phyloP scores from a whole-genome alignment of 2,113 vertebrate species.

The Strigops habroptila region DNA sequence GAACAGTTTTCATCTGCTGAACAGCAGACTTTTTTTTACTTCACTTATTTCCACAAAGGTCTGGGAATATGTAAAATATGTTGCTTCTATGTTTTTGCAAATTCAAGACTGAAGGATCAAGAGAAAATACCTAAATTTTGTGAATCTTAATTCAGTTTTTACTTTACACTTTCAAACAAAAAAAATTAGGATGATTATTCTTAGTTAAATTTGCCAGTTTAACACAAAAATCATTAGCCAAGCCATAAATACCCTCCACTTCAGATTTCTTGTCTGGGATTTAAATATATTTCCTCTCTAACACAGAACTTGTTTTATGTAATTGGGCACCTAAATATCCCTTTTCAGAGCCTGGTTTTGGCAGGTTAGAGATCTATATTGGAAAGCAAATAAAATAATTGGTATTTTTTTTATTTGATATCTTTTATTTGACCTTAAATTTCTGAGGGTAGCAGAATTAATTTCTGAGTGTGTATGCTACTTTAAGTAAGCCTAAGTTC shows the following conservation, averaged over 20 bases:
- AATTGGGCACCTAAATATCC: not conserved
- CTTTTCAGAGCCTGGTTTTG: not conserved
- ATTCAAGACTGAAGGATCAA: not conserved
- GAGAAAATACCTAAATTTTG: not conserved
- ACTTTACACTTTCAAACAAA: not conserved
- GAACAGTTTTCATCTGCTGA: not conserved
- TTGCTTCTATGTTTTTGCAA: not conserved
- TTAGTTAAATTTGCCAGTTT: not conserved
- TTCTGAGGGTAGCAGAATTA: not conserved
- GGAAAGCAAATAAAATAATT: not conserved
- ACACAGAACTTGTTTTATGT: not conserved
- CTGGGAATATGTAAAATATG: not conserved
- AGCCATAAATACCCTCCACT: not conserved
- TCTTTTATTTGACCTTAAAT: not conserved
- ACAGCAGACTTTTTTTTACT: not conserved
- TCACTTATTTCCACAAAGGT: not conserved
- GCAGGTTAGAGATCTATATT: not conserved
- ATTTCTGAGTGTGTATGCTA: not conserved
- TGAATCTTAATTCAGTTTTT: not conserved
- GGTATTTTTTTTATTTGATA: not conserved
- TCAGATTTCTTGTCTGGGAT: not conserved
- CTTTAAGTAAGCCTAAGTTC: not conserved
- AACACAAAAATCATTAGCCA: not conserved
- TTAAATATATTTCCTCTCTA: not conserved
- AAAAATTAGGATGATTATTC: not conserved